Evolutionary conservation across 2,797 vertebrate genomes (phyloP).

Genomic region (Danio albolineatus): DNA sequence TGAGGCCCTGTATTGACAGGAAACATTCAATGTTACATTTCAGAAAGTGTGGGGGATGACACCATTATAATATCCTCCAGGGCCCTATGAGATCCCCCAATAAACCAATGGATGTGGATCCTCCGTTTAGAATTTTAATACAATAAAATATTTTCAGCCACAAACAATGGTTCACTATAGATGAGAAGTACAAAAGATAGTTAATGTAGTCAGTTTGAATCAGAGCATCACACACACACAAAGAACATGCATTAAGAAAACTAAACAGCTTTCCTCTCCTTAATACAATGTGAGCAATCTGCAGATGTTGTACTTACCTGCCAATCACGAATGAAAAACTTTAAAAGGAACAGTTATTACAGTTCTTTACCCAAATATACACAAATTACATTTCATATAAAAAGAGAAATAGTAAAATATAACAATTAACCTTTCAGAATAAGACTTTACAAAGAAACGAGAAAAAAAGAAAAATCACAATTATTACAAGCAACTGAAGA

Average conservation of each 20-base stretch:
- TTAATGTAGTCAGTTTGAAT: not conserved
- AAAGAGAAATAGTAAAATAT: not conserved
- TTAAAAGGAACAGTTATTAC: slow-evolving; percentile 9
- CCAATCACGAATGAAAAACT: slow-evolving; percentile 15
- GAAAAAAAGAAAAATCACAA: slow-evolving; percentile 46
- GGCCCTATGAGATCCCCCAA: not conserved
- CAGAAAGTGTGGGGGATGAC: not conserved
- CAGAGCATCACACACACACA: not conserved
- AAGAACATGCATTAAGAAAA: slow-evolving; percentile 16
- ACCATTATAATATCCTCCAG: not conserved
- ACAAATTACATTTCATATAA: not conserved
- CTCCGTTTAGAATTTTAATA: not conserved
- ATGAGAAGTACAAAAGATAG: not conserved
- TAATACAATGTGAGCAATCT: not conserved
- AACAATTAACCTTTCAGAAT: not conserved
- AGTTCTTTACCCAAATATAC: slow-evolving; percentile 6
- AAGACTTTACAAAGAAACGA: slow-evolving; percentile 53
- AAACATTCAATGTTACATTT: not conserved
- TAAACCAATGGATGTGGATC: not conserved
- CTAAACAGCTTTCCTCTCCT: not conserved
- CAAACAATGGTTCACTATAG: not conserved
- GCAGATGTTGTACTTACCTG: slow-evolving; percentile 46
- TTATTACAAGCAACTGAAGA: slow-evolving; percentile 42
- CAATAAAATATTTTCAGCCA: not conserved
- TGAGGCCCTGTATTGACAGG: not conserved